phyloP scores from a whole-genome alignment of 2,888 invertebrate genomes.

The Pinctada fucata region DNA sequence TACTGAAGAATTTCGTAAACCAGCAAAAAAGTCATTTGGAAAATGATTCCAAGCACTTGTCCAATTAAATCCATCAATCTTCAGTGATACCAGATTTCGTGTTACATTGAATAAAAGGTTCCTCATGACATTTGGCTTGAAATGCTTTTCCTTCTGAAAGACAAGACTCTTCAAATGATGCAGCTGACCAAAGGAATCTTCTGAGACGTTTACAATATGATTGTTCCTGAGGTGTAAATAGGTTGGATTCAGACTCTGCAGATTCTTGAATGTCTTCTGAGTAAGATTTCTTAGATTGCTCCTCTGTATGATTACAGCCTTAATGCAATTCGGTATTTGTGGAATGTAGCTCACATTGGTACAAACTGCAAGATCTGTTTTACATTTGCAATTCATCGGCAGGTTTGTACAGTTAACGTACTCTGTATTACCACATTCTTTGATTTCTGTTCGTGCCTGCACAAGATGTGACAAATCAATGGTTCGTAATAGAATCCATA shows the following conservation, averaged over 20 bases:
- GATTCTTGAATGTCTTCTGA: neutral
- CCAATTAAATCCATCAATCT: neutral
- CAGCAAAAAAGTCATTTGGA: slow-evolving; percentile 8
- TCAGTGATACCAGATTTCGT: neutral
- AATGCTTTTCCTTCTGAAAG: slow-evolving; percentile 1
- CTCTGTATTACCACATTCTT: no score
- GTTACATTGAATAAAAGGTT: neutral
- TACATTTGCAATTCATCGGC: no score
- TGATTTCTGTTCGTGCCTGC: no score
- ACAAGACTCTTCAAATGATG: slow-evolving; percentile 8
- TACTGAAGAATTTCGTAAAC: slow-evolving; percentile 6
- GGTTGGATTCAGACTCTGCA: neutral
- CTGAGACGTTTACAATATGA: slow-evolving; percentile 1
- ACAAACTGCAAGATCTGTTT: no score
- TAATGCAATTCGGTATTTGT: neutral
- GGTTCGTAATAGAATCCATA: no score
- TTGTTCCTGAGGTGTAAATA: slow-evolving; percentile 14
- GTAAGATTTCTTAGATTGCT: slow-evolving; percentile 1
- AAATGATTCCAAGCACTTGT: neutral
- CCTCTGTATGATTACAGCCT: neutral
- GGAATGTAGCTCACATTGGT: no score
- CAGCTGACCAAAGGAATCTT: slow-evolving; percentile 12
- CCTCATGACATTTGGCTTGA: neutral
- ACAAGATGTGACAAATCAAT: no score
- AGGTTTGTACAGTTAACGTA: no score